A percentile compares a stretch with the other conserved stretches of the same genome.
Evolutionary conservation across 2,797 vertebrate genomes (phyloP).

Genomic region (Lutjanus argentimaculatus): DNA sequence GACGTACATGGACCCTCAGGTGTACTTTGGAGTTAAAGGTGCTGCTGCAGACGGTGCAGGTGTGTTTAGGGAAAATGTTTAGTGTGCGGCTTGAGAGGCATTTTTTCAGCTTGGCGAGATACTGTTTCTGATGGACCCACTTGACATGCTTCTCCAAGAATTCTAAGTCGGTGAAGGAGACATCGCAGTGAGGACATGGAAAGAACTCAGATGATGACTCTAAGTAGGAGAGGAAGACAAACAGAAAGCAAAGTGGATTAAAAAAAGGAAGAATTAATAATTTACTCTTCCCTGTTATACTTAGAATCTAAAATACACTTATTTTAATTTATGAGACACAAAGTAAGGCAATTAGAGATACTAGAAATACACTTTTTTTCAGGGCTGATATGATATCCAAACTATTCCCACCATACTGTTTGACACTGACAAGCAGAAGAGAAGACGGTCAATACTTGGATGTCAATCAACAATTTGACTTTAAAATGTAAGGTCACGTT

Average conservation of each 20-base stretch:
- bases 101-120: constrained; percentile 80
- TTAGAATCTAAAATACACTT: background rate
- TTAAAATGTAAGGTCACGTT: too few species aligned
- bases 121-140: constrained; percentile 86
- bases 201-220: constrained; percentile 75
- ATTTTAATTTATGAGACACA: background rate
- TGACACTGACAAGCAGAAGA: background rate
- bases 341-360: background rate
- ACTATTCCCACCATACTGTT: background rate
- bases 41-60: constrained; percentile 76
- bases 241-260: constrained; percentile 26
- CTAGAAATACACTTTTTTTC: background rate
- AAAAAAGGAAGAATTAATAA: background rate
- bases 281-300: background rate
- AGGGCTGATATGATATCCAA: background rate
- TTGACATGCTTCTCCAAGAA: constrained; percentile 87
- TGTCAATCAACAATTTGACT: too few species aligned
- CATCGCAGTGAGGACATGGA: constrained; percentile 83
- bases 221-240: constrained; percentile 46
- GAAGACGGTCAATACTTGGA: too few species aligned
- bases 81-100: constrained; percentile 75
- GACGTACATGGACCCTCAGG: constrained; percentile 76
- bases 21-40: constrained; percentile 80
- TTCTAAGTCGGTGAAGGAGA: constrained; percentile 84
- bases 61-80: constrained; percentile 72